phyloP scores from a whole-genome alignment of 2,888 invertebrate species.

The Phlogophora meticulosa region DNA sequence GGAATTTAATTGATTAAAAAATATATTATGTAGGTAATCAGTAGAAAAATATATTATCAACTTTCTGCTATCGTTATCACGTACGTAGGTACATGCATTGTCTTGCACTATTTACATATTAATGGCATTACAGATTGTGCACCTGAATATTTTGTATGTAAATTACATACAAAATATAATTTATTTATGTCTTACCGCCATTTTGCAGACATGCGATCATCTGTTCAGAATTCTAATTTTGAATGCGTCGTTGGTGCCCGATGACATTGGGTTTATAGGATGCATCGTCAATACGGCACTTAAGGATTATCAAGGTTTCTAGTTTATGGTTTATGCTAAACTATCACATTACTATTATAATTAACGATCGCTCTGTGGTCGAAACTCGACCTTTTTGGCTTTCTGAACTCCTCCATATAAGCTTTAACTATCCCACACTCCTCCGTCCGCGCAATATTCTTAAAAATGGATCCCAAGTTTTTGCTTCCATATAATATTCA shows the following conservation, averaged over 20 bases:
- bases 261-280: slow-evolving; percentile 28
- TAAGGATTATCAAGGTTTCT: slow-evolving; percentile 24
- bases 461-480: no score
- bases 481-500: no score
- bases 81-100: not conserved
- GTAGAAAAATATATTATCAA: slow-evolving; percentile 24
- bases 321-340: slow-evolving; percentile 9
- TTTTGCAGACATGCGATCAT: slow-evolving; percentile 20
- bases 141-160: not conserved
- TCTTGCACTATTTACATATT: slow-evolving; percentile 13
- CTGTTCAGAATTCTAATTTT: slow-evolving; percentile 47
- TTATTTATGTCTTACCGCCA: slow-evolving; percentile 6
- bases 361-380: no score
- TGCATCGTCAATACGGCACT: slow-evolving; percentile 5
- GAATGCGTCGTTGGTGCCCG: slow-evolving; percentile 26
- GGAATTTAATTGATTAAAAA: not conserved
- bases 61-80: slow-evolving; percentile 23
- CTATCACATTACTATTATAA: not conserved
- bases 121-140: not conserved
- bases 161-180: not conserved
- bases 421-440: no score
- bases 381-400: no score
- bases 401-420: no score
- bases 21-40: no score
- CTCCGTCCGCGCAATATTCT: no score